Conservation (phyloP, 2,888 invertebrate genomes). For the Eupithecia vulgata region DNA sequence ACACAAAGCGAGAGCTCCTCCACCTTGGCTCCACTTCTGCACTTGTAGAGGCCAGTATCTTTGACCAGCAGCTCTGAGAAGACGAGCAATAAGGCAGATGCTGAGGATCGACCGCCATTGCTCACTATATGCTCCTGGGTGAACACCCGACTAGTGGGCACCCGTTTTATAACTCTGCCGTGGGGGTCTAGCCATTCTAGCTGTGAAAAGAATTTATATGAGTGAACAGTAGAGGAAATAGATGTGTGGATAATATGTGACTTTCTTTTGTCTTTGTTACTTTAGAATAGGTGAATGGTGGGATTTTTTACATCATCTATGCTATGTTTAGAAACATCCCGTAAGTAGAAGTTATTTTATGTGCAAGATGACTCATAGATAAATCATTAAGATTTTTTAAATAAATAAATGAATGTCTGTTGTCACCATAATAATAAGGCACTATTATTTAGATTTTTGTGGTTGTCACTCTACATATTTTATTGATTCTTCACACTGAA, state of each 20-base stretch:
- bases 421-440: too few species aligned
- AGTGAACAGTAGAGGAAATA: background rate
- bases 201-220: conserved; percentile 49
- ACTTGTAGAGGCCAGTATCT: conserved; percentile 68
- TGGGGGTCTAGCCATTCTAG: conserved; percentile 68
- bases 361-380: background rate
- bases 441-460: too few species aligned
- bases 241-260: background rate
- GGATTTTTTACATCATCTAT: background rate
- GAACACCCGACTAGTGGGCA: conserved; percentile 57
- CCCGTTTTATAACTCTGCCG: conserved; percentile 55
- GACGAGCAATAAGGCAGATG: conserved; percentile 57
- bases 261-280: background rate
- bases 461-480: too few species aligned
- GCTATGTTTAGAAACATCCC: too few species aligned
- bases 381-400: background rate
- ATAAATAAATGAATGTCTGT: background rate
- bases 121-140: conserved; percentile 61
- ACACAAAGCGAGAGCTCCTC: conserved; percentile 63
- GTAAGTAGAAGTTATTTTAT: background rate
- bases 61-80: conserved; percentile 54
- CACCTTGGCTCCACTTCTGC: conserved; percentile 57
- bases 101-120: conserved; percentile 51
- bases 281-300: background rate
- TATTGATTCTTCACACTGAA: background rate